Base-by-base conservation (phyloP, 1,140 invertebrate species). In the Drosophila arizonae region DNA sequence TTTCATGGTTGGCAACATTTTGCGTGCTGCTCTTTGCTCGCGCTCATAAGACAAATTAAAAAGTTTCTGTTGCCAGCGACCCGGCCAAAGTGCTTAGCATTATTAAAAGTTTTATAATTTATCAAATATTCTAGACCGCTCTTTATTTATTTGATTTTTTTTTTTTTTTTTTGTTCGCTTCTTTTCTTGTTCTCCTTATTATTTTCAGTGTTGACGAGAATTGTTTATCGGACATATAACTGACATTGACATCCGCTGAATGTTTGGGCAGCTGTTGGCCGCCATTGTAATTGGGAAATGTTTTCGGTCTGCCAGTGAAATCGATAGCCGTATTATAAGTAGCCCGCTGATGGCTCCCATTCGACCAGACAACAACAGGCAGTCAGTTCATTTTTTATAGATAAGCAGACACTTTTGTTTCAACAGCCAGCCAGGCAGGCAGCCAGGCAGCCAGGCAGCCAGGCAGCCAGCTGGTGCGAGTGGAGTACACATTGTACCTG, bases 41-140 rank as follows among this genome's bases (percentile, higher is more conserved):
- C 71, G 79, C 64, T 77, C 73, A 81, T 63, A 65, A 66, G 81
- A 75, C 77, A 85, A 85, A 85, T 85, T 85, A 86, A 86, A 85
- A 85, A 85, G 81, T 85, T 85, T 81, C 57, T 55, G 58, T 61
- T 33, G 24, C 11, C 26, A n/a, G 51, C 57, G 55, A 69, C n/a
- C 60, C 48, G 45, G 57, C 66, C 46, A 70, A 39, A 68, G 41
- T 66, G 77, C 71, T 72, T 58, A 68, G 71, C 76, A 86, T 80
- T 86, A 81, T 86, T 86, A 81, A 86, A 86, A 86, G 75, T 86
- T 86, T 81, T 76, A 76, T 73, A 86, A 86, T 86, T 86, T 86
- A 86, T 86, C 81, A 86, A 86, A 86, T 80, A 85, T 85, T 66
- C 76, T 57, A 33, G 66, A 30, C 51, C 52, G 39, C 21, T 24